Conservation (phyloP, 2,113 vertebrate species). For the Eulemur rufifrons region DNA sequence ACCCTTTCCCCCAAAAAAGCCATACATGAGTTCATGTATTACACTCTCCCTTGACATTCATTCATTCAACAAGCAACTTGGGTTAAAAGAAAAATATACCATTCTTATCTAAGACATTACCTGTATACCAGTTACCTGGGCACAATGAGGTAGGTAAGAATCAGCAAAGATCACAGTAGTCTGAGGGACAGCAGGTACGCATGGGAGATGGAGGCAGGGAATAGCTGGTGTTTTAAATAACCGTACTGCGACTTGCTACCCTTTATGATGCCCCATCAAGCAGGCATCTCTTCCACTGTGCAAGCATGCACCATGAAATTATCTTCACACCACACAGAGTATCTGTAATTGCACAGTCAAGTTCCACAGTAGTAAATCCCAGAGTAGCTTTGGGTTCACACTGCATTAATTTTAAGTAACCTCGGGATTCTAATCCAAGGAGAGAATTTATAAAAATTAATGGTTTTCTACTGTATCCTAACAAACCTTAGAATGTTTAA, state of each 20-base stretch:
- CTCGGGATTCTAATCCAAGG: conserved; percentile 10
- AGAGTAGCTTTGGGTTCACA: not conserved
- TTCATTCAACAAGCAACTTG: not conserved
- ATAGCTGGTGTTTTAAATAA: not conserved
- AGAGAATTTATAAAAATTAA: conserved; percentile 25
- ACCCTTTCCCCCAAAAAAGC: not conserved
- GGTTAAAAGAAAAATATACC: not conserved
- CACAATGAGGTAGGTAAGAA: too few relatives aligned
- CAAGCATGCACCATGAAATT: conserved; percentile 9
- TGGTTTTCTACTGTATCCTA: not conserved
- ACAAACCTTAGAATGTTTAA: not conserved
- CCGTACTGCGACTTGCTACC: too few relatives aligned
- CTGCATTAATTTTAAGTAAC: conserved; percentile 44
- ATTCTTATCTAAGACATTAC: not conserved
- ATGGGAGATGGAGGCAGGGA: not conserved
- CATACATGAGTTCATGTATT: not conserved
- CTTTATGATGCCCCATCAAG: not conserved
- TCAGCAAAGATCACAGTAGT: not conserved
- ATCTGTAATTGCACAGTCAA: not conserved
- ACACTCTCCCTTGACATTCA: not conserved
- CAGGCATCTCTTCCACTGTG: not conserved
- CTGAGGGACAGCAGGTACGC: not conserved
- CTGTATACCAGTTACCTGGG: not conserved
- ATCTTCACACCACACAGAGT: not conserved
- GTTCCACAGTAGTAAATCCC: not conserved